Evolutionary conservation across 2,888 invertebrate species (phyloP).

Genomic region (Drosophila fungiperda): DNA sequence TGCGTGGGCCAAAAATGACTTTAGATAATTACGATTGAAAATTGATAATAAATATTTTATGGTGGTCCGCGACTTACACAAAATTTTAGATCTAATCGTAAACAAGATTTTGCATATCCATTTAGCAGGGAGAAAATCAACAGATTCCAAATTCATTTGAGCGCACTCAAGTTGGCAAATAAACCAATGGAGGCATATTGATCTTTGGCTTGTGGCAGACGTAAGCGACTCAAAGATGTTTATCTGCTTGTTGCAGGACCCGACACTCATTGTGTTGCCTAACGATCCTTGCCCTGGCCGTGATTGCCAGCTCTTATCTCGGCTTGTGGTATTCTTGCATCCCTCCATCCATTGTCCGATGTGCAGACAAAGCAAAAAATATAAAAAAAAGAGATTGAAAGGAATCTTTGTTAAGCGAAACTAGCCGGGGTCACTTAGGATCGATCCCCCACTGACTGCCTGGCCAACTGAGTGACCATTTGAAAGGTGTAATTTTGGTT

Average conservation of each 20-base stretch:
- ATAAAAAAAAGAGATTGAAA: conserved; percentile 37
- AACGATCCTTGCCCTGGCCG: conserved; percentile 53
- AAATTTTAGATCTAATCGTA: conserved; percentile 54
- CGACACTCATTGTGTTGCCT: conserved; percentile 50
- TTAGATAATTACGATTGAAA: conserved; percentile 15
- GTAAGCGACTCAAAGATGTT: conserved; percentile 63
- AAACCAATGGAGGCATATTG: conserved; percentile 37
- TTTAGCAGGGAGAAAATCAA: conserved; percentile 8
- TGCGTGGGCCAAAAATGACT: conserved; percentile 32
- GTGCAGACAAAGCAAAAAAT: conserved; percentile 30
- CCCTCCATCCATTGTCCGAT: conserved; percentile 42
- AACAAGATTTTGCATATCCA: conserved; percentile 73
- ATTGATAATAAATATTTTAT: conserved; percentile 24
- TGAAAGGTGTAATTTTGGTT: conserved; percentile 80
- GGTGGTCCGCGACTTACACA: conserved; percentile 29
- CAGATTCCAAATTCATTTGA: conserved; percentile 51
- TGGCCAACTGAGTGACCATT: conserved; percentile 57
- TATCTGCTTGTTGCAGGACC: conserved; percentile 48
- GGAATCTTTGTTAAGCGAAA: conserved; percentile 51
- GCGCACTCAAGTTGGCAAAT: conserved; percentile 62
- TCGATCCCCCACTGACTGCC: conserved; percentile 39
- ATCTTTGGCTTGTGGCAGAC: conserved; percentile 71
- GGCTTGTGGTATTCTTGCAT: conserved; percentile 78
- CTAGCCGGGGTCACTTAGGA: conserved; percentile 67
- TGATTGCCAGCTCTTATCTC: conserved; percentile 68